Evolutionary conservation across 1,140 invertebrate genomes (phyloP), one percentile per base, ranked within the genome.

Genomic region (Sinonovacula constricta): DNA sequence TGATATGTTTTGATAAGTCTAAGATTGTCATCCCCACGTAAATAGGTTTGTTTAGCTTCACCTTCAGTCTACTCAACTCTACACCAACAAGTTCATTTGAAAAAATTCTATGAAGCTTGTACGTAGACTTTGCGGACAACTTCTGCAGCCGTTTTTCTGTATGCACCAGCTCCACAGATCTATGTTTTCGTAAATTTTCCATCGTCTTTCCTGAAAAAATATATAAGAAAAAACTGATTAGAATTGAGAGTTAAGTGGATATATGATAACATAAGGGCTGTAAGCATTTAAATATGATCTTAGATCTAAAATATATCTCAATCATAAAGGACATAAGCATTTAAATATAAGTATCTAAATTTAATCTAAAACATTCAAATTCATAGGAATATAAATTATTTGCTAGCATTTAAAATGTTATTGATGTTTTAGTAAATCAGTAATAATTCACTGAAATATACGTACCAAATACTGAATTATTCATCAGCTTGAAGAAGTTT

Each of bases 1-100:
- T 86, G 12, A 14, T 65, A 7, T n/a, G n/a, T 56, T 79, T 79
- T 12, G 76, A 79, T 22, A 74, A 45, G 51, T 80, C 68, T 36
- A 80, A 60, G 10, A 80, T 60, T 26, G 59, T n/a, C 45, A 34
- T 34, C 59, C 30, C 69, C 68, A 24, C 59, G n/a, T 22, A 71
- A 80, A 12, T 80, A 72, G 63, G 65, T 63, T 24, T 72, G 39
- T 51, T 49, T 67, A 7, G 67, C 60, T 59, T 72, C 7, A 26
- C 59, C n/a, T n/a, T n/a, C n/a, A n/a, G n/a, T n/a, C n/a, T 62
- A 45, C 63, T 70, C 14, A 68, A 39, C 51, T 79, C 77, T 10
- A 79, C 66, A 30, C 76, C 76, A 65, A 72, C 77, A 22, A 79
- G 34, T 45, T 79, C 77, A 66, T 79, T 60, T 12, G 45, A 54